phyloP scores from a whole-genome alignment of 2,113 vertebrate genomes.

The Dicaeum eximium region DNA sequence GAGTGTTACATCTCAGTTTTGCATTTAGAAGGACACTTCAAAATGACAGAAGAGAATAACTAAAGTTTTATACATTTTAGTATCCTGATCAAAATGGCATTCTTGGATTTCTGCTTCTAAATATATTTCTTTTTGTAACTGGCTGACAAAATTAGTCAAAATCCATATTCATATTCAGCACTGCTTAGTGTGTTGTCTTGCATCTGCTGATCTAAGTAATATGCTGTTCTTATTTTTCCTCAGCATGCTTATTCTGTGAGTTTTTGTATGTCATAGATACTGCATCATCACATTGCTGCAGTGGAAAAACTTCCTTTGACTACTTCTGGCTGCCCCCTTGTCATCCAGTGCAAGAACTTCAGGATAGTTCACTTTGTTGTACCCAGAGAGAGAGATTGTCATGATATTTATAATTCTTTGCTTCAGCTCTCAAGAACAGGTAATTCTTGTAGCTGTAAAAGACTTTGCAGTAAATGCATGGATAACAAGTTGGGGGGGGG shows the following conservation, averaged over 20 bases:
- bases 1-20: background rate
- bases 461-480: background rate
- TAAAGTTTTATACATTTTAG: background rate
- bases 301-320: constrained; percentile 95
- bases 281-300: constrained; percentile 94
- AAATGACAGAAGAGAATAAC: background rate
- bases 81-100: background rate
- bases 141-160: background rate
- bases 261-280: constrained; percentile 76
- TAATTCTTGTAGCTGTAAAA: constrained; percentile 41
- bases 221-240: background rate
- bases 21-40: background rate
- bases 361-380: constrained; percentile 91
- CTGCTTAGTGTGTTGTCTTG: background rate
- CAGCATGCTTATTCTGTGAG: background rate
- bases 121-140: background rate
- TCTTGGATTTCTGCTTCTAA: background rate
- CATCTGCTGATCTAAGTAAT: background rate
- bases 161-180: background rate
- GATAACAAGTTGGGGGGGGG: background rate
- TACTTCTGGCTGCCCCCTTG: constrained; percentile 90
- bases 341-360: constrained; percentile 97
- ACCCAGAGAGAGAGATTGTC: constrained; percentile 92
- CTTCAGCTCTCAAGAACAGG: constrained; percentile 89
- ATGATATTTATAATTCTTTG: constrained; percentile 95